Conservation (phyloP, 2,888 invertebrate species). For the Scaptomyza flava region DNA sequence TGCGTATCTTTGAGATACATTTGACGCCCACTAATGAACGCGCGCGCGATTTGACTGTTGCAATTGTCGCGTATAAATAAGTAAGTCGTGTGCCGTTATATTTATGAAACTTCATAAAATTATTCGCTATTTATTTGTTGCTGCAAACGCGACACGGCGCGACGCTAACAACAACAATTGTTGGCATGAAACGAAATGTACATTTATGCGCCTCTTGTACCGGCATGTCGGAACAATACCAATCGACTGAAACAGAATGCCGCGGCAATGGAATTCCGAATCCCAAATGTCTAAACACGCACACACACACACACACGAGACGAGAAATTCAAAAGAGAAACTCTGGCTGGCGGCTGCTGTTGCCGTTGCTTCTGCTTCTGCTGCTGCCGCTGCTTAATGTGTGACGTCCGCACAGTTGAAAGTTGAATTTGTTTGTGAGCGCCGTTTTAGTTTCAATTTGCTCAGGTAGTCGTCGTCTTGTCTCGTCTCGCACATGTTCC, state of each 20-base stretch:
- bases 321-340: constrained; percentile 29
- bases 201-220: constrained; percentile 58
- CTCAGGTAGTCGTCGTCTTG: constrained; percentile 59
- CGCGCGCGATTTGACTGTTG: constrained; percentile 21
- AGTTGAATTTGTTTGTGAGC: constrained; percentile 72
- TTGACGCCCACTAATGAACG: constrained; percentile 47
- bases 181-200: constrained; percentile 4
- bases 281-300: constrained; percentile 24
- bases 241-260: constrained; percentile 65
- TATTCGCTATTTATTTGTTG: constrained; percentile 33
- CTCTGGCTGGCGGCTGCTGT: constrained; percentile 17
- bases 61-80: constrained; percentile 7
- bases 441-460: constrained; percentile 41
- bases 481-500: constrained; percentile 12
- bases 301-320: constrained; percentile 25
- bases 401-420: constrained; percentile 71
- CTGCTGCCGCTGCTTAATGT: constrained; percentile 27
- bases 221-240: constrained; percentile 75
- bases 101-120: too few species aligned
- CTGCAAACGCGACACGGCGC: constrained; percentile 32
- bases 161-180: constrained; percentile 28
- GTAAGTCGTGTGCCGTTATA: too few species aligned
- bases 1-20: constrained; percentile 51
- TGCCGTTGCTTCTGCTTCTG: constrained; percentile 12
- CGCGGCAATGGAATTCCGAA: constrained; percentile 52